These are phyloP conservation scores for Dinomys branickii DNA, from an alignment of 2,113 vertebrate genomes.

Conservation along the genomic window DNA sequence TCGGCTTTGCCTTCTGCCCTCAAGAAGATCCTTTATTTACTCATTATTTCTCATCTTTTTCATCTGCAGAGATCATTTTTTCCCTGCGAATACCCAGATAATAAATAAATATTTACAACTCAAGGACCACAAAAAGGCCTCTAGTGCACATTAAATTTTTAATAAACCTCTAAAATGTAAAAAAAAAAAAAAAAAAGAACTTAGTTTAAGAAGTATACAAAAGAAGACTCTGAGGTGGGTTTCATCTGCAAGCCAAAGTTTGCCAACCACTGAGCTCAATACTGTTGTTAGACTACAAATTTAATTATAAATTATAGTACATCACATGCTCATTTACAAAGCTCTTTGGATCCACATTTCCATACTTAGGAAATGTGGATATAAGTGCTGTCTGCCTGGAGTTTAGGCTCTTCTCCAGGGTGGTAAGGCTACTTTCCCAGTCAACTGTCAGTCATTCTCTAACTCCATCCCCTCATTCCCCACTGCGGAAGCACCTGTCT, in stretches of 20 bases:
- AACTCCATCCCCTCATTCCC: neutral
- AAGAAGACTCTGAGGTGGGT: neutral
- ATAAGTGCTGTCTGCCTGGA: too few relatives aligned
- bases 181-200: neutral
- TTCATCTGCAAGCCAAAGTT: neutral
- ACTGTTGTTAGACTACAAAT: neutral
- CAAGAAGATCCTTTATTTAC: neutral
- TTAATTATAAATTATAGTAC: neutral
- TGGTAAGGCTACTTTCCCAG: neutral
- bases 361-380: neutral
- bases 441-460: neutral
- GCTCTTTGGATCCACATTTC: neutral
- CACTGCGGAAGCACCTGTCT: fast-evolving
- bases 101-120: neutral
- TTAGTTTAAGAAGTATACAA: neutral
- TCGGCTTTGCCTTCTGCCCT: too few relatives aligned
- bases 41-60: neutral
- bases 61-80: neutral
- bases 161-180: neutral
- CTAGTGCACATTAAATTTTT: neutral
- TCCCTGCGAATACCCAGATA: neutral
- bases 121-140: neutral
- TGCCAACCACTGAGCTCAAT: neutral
- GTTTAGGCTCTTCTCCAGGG: neutral
- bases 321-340: neutral